A percentile compares a stretch with the other conserved stretches of the same genome.
Evolutionary conservation across 2,113 vertebrate species (phyloP).

Genomic region (Brevimyrus niger): DNA sequence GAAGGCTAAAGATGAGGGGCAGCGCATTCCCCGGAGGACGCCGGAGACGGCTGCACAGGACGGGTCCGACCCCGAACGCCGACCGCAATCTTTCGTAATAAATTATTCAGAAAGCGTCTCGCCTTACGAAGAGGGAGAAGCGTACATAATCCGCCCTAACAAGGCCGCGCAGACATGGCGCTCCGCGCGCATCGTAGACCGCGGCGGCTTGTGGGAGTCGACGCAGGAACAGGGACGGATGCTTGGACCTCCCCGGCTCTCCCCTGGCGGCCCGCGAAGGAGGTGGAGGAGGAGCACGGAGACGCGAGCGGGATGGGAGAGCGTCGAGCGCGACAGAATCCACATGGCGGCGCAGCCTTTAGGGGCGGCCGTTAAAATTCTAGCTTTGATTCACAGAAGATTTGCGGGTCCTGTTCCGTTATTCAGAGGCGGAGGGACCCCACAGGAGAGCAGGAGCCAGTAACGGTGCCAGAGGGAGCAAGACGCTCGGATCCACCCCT

Average conservation of each 20-base stretch:
- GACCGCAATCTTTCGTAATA: not conserved
- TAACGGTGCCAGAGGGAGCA: not conserved
- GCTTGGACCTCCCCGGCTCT: not conserved
- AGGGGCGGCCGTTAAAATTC: not conserved
- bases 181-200: not conserved
- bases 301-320: not conserved
- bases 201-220: not conserved
- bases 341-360: not conserved
- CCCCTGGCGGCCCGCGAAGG: too few relatives aligned
- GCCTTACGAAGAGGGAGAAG: not conserved
- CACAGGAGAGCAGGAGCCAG: not conserved
- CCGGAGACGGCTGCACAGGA: not conserved
- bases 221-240: not conserved
- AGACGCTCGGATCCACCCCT: slow-evolving; percentile 35
- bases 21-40: not conserved
- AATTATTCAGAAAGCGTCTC: not conserved
- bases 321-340: not conserved
- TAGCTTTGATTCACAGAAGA: not conserved
- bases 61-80: not conserved
- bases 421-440: not conserved
- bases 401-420: not conserved
- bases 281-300: not conserved
- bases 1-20: not conserved
- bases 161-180: not conserved
- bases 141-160: not conserved